A percentile compares a stretch with the other conserved stretches of the same genome.
phyloP scores from a whole-genome alignment of 2,797 vertebrate species.

The Crax fasciolata region DNA sequence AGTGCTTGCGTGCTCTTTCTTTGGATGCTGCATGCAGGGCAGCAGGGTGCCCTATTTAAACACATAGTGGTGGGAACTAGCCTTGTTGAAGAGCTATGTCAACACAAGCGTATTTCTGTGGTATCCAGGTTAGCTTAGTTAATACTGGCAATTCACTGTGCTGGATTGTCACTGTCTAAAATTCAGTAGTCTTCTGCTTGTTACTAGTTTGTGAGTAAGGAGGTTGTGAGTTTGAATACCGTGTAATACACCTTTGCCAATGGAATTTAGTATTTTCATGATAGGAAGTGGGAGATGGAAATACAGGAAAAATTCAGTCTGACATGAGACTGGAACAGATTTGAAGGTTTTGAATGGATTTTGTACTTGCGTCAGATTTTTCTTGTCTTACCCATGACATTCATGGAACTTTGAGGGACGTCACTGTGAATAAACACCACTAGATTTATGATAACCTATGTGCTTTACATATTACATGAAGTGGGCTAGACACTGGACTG shows the following conservation, averaged over 20 bases:
- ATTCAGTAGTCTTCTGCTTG: background rate
- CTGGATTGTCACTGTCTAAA: background rate
- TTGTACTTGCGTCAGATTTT: background rate
- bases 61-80: background rate
- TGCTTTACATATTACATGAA: background rate
- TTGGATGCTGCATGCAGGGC: background rate
- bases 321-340: background rate
- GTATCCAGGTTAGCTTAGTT: background rate
- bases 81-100: background rate
- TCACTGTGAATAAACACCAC: constrained; percentile 1
- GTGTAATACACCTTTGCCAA: background rate
- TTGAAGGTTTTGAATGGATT: background rate
- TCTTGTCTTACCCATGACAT: background rate
- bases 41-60: background rate
- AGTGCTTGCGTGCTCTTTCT: rapidly evolving
- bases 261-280: background rate
- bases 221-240: background rate
- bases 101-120: background rate
- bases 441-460: background rate
- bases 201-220: background rate
- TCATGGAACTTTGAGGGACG: background rate
- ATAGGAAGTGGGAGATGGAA: background rate
- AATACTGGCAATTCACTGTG: background rate
- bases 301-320: background rate
- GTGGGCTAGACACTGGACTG: background rate